phyloP scores from a whole-genome alignment of 2,113 vertebrate genomes.

The Silurus asotus region DNA sequence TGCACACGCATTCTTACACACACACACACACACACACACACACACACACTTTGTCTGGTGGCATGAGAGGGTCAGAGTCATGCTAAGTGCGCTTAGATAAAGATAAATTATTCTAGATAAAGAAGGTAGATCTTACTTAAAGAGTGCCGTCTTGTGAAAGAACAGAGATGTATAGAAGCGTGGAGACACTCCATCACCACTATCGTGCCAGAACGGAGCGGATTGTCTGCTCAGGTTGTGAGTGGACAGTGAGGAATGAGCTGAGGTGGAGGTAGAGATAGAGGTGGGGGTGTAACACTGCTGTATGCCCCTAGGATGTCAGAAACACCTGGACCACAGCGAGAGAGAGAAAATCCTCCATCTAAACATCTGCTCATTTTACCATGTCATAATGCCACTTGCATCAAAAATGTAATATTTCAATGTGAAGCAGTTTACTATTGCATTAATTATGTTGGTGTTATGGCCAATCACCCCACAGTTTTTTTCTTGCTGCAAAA shows the following conservation, averaged over 20 bases:
- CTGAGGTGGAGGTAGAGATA: conserved; percentile 34
- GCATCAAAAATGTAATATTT: neutral
- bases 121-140: conserved; percentile 39
- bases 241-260: conserved; percentile 52
- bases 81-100: neutral
- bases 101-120: conserved; percentile 12
- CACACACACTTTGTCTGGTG: neutral
- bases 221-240: conserved; percentile 45
- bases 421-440: neutral
- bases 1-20: neutral
- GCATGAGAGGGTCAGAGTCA: neutral
- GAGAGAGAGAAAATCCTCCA: neutral
- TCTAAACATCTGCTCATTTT: neutral
- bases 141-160: conserved; percentile 26
- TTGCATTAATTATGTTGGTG: neutral
- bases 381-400: neutral
- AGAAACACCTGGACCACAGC: conserved; percentile 32
- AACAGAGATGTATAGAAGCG: conserved; percentile 18
- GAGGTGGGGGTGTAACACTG: conserved; percentile 34
- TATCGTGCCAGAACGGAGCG: conserved; percentile 1
- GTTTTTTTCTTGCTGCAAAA: neutral
- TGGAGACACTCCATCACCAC: conserved; percentile 27
- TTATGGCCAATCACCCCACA: neutral
- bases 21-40: neutral
- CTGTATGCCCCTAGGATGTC: conserved; percentile 30